phyloP scores from a whole-genome alignment of 2,113 vertebrate genomes.

The Herpetotheres cachinnans region DNA sequence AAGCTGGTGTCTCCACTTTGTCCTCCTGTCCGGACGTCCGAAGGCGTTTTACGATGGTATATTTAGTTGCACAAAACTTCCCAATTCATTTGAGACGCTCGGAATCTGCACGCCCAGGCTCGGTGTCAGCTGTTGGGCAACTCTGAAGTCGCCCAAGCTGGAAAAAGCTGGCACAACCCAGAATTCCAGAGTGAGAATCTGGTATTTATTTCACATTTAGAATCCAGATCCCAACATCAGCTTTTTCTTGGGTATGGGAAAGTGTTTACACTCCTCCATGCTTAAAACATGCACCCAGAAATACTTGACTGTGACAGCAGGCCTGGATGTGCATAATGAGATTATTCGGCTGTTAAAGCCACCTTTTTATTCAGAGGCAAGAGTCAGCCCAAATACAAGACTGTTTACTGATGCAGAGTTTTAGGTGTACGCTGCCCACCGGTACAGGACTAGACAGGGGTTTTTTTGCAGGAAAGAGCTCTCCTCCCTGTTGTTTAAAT shows the following conservation, averaged over 20 bases:
- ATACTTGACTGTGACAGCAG: neutral
- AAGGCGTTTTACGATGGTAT: neutral
- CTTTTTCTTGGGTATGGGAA: neutral
- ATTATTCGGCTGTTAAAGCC: neutral
- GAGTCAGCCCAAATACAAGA: neutral
- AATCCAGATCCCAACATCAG: neutral
- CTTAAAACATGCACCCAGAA: neutral
- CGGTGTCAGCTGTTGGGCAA: fast-evolving
- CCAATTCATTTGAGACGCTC: fast-evolving
- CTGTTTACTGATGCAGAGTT: neutral
- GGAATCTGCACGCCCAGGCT: fast-evolving
- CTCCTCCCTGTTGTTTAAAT: neutral
- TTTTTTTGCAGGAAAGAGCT: neutral
- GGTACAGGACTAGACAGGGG: neutral
- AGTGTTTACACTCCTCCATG: neutral
- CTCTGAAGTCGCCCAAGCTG: no score
- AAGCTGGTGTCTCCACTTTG: neutral
- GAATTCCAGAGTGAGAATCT: neutral
- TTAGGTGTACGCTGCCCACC: neutral
- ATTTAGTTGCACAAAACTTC: neutral
- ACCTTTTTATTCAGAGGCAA: neutral
- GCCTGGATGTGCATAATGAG: neutral
- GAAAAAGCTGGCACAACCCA: neutral
- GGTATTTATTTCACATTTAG: neutral
- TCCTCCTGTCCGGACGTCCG: neutral